These are phyloP conservation scores for Hydrochoerus hydrochaeris DNA, from an alignment of 2,113 vertebrate genomes.

Conservation along the genomic window DNA sequence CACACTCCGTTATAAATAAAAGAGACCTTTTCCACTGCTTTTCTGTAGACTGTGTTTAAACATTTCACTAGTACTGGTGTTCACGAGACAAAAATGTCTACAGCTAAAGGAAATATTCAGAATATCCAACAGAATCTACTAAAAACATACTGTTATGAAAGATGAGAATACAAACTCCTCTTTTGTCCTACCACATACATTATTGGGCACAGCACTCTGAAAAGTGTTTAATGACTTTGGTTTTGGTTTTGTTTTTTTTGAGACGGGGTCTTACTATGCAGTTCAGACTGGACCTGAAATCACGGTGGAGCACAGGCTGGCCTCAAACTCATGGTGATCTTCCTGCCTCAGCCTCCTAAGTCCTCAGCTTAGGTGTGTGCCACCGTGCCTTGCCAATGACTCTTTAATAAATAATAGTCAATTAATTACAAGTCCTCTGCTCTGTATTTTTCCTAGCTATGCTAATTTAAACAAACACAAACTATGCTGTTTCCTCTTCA, in stretches of 20 bases:
- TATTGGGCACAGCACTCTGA: not conserved
- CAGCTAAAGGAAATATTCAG: not conserved
- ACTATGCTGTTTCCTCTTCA: not conserved
- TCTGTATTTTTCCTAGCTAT: not conserved
- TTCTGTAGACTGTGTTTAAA: conserved; percentile 28
- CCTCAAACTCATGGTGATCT: not conserved
- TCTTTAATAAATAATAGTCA: conserved; percentile 12
- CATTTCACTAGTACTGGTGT: not conserved
- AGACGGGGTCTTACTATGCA: not conserved
- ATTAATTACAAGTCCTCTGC: conserved; percentile 15
- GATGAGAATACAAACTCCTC: not conserved
- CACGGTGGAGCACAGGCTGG: not conserved
- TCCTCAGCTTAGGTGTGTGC: not conserved
- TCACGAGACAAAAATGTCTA: conserved; percentile 43
- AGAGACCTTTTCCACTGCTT: not conserved
- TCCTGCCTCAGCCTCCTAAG: not conserved
- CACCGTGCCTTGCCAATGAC: not conserved
- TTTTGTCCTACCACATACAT: not conserved
- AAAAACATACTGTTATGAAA: conserved; percentile 9
- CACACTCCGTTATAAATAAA: conserved; percentile 5
- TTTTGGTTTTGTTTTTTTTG: not conserved
- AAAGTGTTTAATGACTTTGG: not conserved
- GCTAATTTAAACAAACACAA: not conserved
- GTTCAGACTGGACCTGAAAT: not conserved
- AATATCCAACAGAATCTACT: conserved; percentile 1